Conservation (phyloP, 2,113 vertebrate genomes). For the Paracyprichromis sp. region DNA sequence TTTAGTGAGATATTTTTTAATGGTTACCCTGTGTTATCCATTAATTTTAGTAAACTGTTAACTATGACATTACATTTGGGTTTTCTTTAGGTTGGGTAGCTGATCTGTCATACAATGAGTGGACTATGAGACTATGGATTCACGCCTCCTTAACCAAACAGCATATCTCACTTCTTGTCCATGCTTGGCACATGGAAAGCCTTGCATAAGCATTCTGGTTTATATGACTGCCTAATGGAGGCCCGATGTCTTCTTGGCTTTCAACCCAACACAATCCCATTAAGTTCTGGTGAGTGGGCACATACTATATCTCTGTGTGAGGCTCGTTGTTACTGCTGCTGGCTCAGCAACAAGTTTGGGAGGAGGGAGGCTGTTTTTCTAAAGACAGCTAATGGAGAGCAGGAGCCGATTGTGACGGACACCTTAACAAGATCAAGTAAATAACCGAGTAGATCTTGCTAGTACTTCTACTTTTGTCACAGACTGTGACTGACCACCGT, state of each 20-base stretch:
- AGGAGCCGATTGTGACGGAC: background rate
- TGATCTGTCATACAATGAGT: background rate
- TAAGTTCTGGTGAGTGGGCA: slow-evolving; percentile 56
- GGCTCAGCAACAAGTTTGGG: slow-evolving; percentile 51
- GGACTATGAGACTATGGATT: background rate
- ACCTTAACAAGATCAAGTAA: background rate
- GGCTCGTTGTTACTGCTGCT: slow-evolving; percentile 28
- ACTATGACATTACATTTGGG: background rate
- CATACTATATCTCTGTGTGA: slow-evolving; percentile 31
- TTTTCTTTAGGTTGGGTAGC: background rate
- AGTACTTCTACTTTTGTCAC: background rate
- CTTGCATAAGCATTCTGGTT: slow-evolving; percentile 20
- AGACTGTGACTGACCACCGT: background rate
- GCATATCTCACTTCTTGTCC: background rate
- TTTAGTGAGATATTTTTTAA: background rate
- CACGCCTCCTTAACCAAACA: background rate
- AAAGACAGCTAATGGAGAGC: slow-evolving; percentile 20
- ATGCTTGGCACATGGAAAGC: background rate
- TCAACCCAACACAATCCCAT: slow-evolving; percentile 55
- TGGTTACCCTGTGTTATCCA: background rate
- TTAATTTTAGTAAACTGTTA: background rate
- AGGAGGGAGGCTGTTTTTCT: slow-evolving; percentile 19
- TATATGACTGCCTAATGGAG: slow-evolving; percentile 59
- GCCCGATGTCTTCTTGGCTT: slow-evolving; percentile 64
- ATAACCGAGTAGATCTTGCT: background rate